Percentiles rank a stretch among this genome's conserved stretches.
Evolutionary conservation across 2,113 vertebrate species (phyloP).

Genomic region (Miniopterus natalensis): DNA sequence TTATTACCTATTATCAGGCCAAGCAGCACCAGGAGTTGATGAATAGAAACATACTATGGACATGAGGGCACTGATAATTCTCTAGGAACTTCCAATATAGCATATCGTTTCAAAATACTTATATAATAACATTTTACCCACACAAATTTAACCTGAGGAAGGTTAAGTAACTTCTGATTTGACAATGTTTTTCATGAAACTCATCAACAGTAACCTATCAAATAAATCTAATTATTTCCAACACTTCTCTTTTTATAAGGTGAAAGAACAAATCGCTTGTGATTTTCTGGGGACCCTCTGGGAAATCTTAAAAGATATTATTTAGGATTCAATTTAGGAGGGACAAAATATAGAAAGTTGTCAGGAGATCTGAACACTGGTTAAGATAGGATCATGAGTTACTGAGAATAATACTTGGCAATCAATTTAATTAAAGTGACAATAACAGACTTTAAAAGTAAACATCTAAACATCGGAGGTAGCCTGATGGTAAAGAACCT

Average conservation of each 20-base stretch:
- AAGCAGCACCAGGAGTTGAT: background rate
- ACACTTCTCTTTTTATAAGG: background rate
- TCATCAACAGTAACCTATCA: background rate
- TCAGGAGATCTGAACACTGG: background rate
- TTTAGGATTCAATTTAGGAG: background rate
- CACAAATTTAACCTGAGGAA: background rate
- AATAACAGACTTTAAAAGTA: conserved; percentile 17
- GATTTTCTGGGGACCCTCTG: background rate
- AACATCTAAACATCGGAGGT: background rate
- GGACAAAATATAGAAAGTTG: conserved; percentile 38
- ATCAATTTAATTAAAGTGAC: background rate
- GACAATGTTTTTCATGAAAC: background rate
- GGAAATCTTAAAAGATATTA: conserved; percentile 11
- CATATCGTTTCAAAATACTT: background rate
- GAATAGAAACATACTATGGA: background rate
- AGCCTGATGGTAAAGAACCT: background rate
- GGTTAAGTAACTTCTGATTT: background rate
- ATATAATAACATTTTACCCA: background rate
- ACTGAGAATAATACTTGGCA: background rate
- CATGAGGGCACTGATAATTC: background rate
- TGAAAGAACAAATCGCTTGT: background rate
- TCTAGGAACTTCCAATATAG: background rate
- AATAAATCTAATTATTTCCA: conserved; percentile 20
- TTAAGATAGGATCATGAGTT: background rate
- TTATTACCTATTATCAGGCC: background rate